These are phyloP conservation scores for Coilia nasus DNA, from an alignment of 2,797 vertebrate genomes.

Conservation along the genomic window DNA sequence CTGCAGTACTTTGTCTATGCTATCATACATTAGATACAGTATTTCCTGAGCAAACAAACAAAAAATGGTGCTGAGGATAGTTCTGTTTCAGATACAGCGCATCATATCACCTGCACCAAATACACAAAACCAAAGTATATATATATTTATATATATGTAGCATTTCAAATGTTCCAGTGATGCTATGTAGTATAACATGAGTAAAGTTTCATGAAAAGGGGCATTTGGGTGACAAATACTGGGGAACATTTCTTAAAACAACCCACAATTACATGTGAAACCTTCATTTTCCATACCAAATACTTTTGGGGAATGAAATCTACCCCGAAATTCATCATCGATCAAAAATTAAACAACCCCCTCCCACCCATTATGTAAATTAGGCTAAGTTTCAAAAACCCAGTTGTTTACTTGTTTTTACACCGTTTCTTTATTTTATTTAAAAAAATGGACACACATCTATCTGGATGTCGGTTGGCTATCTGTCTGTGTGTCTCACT, in stretches of 20 bases:
- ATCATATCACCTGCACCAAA: no score
- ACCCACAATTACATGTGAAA: constrained; percentile 2
- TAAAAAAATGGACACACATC: no score
- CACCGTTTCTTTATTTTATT: no score
- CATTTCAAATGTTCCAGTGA: no score
- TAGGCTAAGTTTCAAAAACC: neutral
- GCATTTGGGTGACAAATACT: neutral
- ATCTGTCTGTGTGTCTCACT: no score
- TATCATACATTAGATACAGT: neutral
- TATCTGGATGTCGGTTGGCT: no score
- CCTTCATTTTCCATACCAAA: neutral
- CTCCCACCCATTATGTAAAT: constrained; percentile 15
- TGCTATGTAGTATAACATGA: no score
- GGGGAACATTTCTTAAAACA: neutral
- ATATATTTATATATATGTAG: no score
- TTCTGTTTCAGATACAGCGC: no score
- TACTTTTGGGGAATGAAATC: neutral
- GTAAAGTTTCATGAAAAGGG: no score
- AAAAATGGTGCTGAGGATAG: neutral
- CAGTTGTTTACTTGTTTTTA: no score
- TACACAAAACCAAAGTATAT: no score
- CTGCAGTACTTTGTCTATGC: neutral
- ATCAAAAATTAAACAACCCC: neutral
- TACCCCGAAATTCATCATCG: neutral
- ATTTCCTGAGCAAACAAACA: neutral